These are phyloP conservation scores for Axea sp. DNA, from an alignment of 2,888 invertebrate genomes.

Conservation along the genomic window DNA sequence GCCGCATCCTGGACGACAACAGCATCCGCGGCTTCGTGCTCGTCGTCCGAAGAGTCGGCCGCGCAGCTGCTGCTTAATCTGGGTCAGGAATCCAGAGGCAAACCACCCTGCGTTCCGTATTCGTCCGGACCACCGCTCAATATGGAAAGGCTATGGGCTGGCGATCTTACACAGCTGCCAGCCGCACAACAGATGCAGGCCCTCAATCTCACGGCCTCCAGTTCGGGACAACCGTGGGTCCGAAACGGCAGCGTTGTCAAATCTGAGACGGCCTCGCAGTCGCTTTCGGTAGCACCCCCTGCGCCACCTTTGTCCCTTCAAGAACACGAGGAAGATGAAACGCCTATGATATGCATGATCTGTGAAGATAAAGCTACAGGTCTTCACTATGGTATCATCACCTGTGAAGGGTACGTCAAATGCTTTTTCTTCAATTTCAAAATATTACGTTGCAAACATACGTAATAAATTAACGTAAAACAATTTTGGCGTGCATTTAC, in stretches of 20 bases:
- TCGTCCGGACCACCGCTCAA: conserved; percentile 85
- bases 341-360: conserved; percentile 98
- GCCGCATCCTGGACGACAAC: conserved; percentile 81
- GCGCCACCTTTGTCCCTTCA: conserved; percentile 79
- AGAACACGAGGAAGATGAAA: conserved; percentile 89
- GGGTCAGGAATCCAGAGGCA: conserved; percentile 85
- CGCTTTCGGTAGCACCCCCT: conserved; percentile 75
- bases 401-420: conserved; percentile 91
- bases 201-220: conserved; percentile 83
- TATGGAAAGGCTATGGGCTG: conserved; percentile 95
- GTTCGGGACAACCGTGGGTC: conserved; percentile 75
- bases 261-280: conserved; percentile 73
- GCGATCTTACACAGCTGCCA: conserved; percentile 91
- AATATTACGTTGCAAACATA: too few species aligned
- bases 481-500: too few species aligned
- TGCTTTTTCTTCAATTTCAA: too few species aligned
- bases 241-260: conserved; percentile 76
- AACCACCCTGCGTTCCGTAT: conserved; percentile 74
- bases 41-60: conserved; percentile 81
- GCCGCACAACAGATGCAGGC: conserved; percentile 90
- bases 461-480: too few species aligned
- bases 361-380: conserved; percentile 99
- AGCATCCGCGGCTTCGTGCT: conserved; percentile 81
- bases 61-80: conserved; percentile 87
- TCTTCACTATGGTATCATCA: conserved; percentile 98